A percentile compares a stretch with the other conserved stretches of the same genome.
These are phyloP conservation scores for Helarctos malayanus DNA, from an alignment of 2,797 vertebrate genomes.

Conservation along the genomic window DNA sequence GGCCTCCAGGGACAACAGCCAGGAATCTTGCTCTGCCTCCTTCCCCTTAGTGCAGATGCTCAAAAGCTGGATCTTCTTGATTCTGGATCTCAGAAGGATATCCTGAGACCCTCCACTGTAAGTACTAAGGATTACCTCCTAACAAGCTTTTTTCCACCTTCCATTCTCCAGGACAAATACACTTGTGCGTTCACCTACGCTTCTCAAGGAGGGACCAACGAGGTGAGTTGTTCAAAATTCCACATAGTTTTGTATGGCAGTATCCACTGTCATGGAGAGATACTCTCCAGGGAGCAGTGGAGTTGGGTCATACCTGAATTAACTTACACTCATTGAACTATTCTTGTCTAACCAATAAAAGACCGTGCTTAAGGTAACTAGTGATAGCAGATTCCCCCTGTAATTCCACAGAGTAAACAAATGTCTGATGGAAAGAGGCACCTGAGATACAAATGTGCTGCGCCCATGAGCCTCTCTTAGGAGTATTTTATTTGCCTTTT, in stretches of 20 bases:
- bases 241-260: background rate
- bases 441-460: accelerated
- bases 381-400: background rate
- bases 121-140: background rate
- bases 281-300: background rate
- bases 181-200: constrained; percentile 96
- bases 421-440: background rate
- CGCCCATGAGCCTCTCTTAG: background rate
- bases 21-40: background rate
- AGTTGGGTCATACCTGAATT: accelerated
- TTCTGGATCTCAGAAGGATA: background rate
- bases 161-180: constrained; percentile 89
- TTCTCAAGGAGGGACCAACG: constrained; percentile 98
- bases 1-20: background rate
- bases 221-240: constrained; percentile 90
- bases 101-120: background rate
- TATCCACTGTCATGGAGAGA: background rate
- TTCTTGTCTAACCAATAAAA: background rate
- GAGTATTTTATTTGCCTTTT: background rate
- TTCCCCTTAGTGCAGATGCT: background rate
- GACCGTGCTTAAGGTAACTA: background rate
- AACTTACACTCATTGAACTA: too few relatives aligned
- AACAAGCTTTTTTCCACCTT: background rate
- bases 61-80: background rate
- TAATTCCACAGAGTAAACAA: background rate